These are phyloP conservation scores for Daubentonia madagascariensis DNA, from an alignment of 2,113 vertebrate genomes.

Conservation along the genomic window DNA sequence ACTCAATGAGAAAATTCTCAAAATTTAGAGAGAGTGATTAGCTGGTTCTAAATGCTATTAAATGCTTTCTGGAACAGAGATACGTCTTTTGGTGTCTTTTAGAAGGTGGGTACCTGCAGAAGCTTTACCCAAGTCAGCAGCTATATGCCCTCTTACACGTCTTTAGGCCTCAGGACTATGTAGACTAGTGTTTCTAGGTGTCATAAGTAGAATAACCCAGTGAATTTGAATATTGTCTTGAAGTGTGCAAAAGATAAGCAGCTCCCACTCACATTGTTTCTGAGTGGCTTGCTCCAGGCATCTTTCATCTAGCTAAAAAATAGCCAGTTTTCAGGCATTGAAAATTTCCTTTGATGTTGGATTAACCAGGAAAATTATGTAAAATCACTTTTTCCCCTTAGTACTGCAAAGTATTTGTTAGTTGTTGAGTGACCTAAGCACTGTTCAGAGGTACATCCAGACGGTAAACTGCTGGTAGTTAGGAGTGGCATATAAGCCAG, in stretches of 20 bases:
- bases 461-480: not conserved
- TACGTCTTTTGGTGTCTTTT: not conserved
- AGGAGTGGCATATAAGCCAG: not conserved
- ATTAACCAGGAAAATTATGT: conserved; percentile 6
- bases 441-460: not conserved
- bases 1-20: conserved; percentile 72
- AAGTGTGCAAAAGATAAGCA: not conserved
- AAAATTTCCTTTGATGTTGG: conserved; percentile 31
- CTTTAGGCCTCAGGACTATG: not conserved
- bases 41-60: conserved; percentile 18
- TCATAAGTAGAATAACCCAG: not conserved
- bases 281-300: not conserved
- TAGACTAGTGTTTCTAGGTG: not conserved
- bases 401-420: conserved; percentile 20
- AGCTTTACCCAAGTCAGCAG: not conserved
- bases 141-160: not conserved
- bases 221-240: not conserved
- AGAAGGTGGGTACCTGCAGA: not conserved
- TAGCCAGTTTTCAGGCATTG: not conserved
- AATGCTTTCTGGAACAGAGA: not conserved
- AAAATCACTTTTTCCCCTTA: not conserved
- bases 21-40: not conserved
- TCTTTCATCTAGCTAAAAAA: not conserved
- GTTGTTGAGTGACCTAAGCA: not conserved
- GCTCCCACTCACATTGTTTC: not conserved